Evolutionary conservation across 1,140 invertebrate species (phyloP).

Genomic region (Eumaeus atala): DNA sequence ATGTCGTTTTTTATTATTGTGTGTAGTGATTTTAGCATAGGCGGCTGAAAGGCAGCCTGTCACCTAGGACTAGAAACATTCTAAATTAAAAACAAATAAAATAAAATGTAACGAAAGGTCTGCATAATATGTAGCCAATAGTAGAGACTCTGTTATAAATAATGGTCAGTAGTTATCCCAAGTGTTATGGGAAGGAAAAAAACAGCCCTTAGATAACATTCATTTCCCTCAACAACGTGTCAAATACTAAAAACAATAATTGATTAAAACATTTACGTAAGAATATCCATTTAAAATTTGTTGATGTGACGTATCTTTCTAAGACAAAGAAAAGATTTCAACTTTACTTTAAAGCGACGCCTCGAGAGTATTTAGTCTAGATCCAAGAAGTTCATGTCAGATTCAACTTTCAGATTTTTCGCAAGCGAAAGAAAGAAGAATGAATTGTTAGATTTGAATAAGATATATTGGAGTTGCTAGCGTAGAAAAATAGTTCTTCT

Average conservation of each 20-base stretch:
- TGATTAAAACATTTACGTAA: constrained; percentile 6
- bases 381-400: constrained; percentile 14
- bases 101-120: too few relatives aligned
- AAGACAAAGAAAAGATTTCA: constrained; percentile 11
- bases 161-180: too few relatives aligned
- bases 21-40: too few relatives aligned
- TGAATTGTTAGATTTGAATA: constrained; percentile 2
- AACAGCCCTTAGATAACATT: too few relatives aligned
- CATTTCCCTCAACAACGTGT: too few relatives aligned
- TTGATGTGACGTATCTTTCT: constrained; percentile 8
- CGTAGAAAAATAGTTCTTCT: background rate
- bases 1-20: too few relatives aligned
- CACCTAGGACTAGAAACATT: too few relatives aligned
- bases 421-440: background rate
- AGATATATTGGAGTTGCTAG: background rate
- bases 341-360: constrained; percentile 13
- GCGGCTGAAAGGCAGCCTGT: too few relatives aligned
- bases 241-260: background rate
- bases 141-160: too few relatives aligned
- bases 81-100: too few relatives aligned
- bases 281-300: constrained; percentile 15
- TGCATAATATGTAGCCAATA: too few relatives aligned
- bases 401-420: constrained; percentile 11
- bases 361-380: constrained; percentile 16
- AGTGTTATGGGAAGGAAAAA: too few relatives aligned